phyloP scores from a whole-genome alignment of 2,888 invertebrate species.

The Morpho helenor region DNA sequence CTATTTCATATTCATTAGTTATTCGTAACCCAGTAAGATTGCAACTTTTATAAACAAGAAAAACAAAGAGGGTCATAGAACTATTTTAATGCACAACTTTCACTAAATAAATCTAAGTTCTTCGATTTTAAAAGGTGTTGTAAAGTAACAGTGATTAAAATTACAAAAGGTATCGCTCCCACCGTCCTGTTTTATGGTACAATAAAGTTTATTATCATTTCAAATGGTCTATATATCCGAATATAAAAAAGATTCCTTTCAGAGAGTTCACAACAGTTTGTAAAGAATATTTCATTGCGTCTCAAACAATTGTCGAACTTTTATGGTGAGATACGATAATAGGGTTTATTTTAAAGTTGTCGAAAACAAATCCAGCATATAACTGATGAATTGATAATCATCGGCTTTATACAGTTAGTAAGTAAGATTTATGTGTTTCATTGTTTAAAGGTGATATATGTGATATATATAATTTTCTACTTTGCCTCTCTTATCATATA shows the following conservation, averaged over 20 bases:
- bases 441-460: too few species aligned
- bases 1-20: too few species aligned
- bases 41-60: background rate
- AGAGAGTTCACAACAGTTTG: constrained; percentile 6
- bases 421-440: too few species aligned
- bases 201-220: constrained; percentile 14
- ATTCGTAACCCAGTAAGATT: too few species aligned
- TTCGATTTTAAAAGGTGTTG: constrained; percentile 5
- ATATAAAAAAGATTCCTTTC: constrained; percentile 8
- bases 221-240: constrained; percentile 8
- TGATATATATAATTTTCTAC: too few species aligned
- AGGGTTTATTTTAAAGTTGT: constrained; percentile 25
- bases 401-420: constrained; percentile 8
- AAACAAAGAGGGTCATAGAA: background rate
- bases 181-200: constrained; percentile 8
- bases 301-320: constrained; percentile 17
- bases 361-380: constrained; percentile 52
- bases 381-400: constrained; percentile 53
- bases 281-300: constrained; percentile 11
- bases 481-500: too few species aligned
- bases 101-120: constrained; percentile 2
- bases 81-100: constrained; percentile 6
- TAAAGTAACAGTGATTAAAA: constrained; percentile 9
- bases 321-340: constrained; percentile 13
- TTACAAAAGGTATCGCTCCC: constrained; percentile 6